These are phyloP conservation scores for Microcebus murinus DNA, from an alignment of 2,113 vertebrate species.

Conservation along the genomic window DNA sequence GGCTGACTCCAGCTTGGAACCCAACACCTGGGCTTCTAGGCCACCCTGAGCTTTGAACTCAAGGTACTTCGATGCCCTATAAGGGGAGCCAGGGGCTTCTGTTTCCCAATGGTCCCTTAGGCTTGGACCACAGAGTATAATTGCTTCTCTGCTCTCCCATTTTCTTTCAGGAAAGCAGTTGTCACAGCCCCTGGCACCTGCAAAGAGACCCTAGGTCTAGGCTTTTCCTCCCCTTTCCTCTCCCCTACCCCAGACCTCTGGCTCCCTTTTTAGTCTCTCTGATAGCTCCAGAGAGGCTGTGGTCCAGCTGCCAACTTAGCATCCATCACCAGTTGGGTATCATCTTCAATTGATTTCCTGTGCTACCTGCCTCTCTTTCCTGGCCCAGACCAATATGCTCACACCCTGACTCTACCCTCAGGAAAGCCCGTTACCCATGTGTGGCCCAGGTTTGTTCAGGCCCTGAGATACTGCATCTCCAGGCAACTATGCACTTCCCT, in stretches of 20 bases:
- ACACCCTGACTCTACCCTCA: background rate
- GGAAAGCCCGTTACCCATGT: conserved; percentile 11
- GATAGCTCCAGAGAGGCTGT: background rate
- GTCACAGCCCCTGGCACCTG: background rate
- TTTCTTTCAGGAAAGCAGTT: background rate
- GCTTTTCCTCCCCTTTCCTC: background rate
- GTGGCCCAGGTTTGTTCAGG: conserved; percentile 46
- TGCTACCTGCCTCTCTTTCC: conserved; percentile 8
- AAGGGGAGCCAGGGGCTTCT: background rate
- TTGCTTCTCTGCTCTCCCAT: background rate
- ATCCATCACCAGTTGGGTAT: background rate
- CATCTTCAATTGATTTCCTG: background rate
- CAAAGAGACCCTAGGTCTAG: background rate
- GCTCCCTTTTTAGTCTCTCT: conserved; percentile 4
- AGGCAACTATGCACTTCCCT: conserved; percentile 72
- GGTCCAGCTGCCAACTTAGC: background rate
- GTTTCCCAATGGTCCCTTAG: conserved; percentile 7
- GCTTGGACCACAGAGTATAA: background rate
- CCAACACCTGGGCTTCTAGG: background rate
- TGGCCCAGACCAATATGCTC: conserved; percentile 34
- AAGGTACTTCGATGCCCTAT: background rate
- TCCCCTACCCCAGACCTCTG: background rate
- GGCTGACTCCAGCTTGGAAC: background rate
- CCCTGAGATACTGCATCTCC: conserved; percentile 63
- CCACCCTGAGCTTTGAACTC: background rate